Evolutionary conservation across 2,113 vertebrate genomes (phyloP).

Genomic region (Saiga tatarica): DNA sequence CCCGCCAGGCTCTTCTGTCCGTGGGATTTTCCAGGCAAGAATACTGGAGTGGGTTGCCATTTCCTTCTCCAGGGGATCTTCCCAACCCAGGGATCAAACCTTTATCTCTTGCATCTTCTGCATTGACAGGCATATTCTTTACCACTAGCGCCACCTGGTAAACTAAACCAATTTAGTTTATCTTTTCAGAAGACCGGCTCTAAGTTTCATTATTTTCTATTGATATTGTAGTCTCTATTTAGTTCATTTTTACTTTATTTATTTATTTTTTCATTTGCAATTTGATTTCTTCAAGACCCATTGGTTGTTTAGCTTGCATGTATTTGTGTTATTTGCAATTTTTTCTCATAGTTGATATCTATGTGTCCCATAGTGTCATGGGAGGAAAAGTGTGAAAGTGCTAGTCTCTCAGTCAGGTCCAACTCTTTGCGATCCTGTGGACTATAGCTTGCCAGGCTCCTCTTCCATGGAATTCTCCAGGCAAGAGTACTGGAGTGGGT

Average conservation of each 20-base stretch:
- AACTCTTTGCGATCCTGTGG: neutral
- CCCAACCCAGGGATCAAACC: neutral
- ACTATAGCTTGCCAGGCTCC: neutral
- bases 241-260: neutral
- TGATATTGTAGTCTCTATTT: neutral
- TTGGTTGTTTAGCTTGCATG: neutral
- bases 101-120: neutral
- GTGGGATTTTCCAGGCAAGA: neutral
- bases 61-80: neutral
- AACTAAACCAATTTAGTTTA: neutral
- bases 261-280: neutral
- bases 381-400: neutral
- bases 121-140: neutral
- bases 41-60: neutral
- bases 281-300: neutral
- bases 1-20: neutral
- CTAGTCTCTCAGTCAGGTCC: neutral
- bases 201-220: neutral
- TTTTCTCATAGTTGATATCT: neutral
- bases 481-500: neutral
- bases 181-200: neutral
- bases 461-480: neutral
- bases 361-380: neutral
- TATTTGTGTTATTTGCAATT: neutral
- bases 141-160: rapidly evolving